Evolutionary conservation across 2,888 invertebrate genomes (phyloP).

Genomic region (Steinernema scapterisci): DNA sequence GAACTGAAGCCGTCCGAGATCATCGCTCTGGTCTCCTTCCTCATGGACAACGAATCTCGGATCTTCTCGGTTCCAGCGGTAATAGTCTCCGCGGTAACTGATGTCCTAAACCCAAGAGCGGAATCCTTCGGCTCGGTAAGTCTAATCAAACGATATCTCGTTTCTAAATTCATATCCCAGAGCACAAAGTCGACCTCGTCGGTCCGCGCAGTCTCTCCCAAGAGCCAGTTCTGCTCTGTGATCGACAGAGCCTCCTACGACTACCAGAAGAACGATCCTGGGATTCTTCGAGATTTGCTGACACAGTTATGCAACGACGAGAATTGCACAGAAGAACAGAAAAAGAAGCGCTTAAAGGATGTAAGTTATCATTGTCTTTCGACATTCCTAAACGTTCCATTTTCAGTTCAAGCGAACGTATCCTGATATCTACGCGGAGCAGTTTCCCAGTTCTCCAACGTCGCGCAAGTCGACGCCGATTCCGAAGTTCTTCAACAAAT

Average conservation of each 20-base stretch:
- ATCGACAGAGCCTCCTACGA: not conserved
- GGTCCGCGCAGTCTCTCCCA: not conserved
- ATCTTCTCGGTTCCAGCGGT: not conserved
- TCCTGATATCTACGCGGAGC: not conserved
- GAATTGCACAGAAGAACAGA: not conserved
- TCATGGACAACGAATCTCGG: constrained; percentile 12
- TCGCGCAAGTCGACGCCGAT: not conserved
- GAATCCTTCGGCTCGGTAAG: not conserved
- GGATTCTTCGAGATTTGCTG: not conserved
- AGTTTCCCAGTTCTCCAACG: not conserved
- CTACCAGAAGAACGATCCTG: not conserved
- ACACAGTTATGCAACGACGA: not conserved
- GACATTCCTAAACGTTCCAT: not conserved
- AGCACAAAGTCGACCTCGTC: not conserved
- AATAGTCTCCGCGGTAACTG: not conserved
- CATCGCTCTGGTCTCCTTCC: not conserved
- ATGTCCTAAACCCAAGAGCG: not conserved
- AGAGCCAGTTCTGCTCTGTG: not conserved
- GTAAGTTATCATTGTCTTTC: not conserved
- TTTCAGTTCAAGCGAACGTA: constrained; percentile 16
- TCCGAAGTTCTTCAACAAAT: not conserved
- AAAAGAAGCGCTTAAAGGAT: not conserved
- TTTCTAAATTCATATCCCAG: not conserved
- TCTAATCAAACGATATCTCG: not conserved
- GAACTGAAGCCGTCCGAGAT: not conserved